A percentile compares a stretch with the other conserved stretches of the same genome.
Conservation (phyloP, 1,140 invertebrate species). For the Melanaphis sacchari region DNA sequence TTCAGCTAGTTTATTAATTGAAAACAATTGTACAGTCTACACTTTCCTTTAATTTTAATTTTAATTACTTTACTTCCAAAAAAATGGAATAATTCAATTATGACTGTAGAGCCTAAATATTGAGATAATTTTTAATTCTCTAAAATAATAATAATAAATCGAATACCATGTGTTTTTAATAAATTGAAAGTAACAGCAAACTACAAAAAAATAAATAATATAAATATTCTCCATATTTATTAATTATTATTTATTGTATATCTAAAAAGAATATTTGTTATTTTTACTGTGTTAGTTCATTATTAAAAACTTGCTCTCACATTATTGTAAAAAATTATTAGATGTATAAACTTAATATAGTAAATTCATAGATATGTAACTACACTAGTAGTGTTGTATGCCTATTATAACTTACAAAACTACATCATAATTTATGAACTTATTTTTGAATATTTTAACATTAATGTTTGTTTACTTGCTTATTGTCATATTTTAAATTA, state of each 20-base stretch:
- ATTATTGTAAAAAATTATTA: neutral
- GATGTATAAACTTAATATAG: neutral
- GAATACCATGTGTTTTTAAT: too few species aligned
- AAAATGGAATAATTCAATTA: too few species aligned
- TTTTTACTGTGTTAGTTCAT: neutral
- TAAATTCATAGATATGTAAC: neutral
- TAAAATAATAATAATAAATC: too few species aligned
- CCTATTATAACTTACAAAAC: neutral
- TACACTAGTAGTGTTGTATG: neutral
- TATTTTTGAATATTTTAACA: neutral
- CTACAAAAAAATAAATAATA: neutral
- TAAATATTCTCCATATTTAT: neutral
- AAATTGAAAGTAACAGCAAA: too few species aligned
- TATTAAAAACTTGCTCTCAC: neutral
- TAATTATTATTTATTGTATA: neutral
- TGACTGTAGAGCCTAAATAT: too few species aligned
- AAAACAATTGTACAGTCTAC: too few species aligned
- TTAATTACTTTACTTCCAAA: too few species aligned
- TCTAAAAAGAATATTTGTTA: neutral
- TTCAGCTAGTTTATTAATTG: too few species aligned
- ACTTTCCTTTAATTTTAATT: too few species aligned
- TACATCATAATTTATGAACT: neutral
- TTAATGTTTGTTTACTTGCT: neutral
- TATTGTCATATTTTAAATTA: neutral
- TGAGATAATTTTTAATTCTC: too few species aligned